Conservation (phyloP, 1,140 invertebrate species). For the Drosophila equinoxialis region DNA sequence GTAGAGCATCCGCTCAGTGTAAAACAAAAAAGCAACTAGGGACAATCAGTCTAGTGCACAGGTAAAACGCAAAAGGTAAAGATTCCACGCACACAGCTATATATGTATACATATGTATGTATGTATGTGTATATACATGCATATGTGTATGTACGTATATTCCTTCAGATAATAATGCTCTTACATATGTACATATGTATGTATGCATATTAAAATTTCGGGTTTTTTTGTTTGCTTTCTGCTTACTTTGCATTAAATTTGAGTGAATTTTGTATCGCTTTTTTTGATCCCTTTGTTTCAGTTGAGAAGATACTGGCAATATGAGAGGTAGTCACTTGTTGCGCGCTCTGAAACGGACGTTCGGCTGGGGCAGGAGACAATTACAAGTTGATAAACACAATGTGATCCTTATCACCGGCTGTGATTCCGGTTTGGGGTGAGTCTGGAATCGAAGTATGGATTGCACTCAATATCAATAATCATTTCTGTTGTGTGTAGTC, state of each 20-base stretch:
- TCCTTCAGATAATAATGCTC: no score
- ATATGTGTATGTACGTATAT: no score
- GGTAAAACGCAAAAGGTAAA: slow-evolving; percentile 45
- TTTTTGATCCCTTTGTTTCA: slow-evolving; percentile 45
- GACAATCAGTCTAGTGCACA: slow-evolving; percentile 55
- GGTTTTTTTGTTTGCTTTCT: slow-evolving; percentile 32
- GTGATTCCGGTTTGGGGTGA: slow-evolving; percentile 92
- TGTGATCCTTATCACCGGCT: slow-evolving; percentile 90
- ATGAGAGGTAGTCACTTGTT: slow-evolving; percentile 61
- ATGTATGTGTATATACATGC: no score
- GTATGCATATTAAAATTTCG: slow-evolving; percentile 38
- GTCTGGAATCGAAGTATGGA: slow-evolving; percentile 59
- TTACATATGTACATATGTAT: neutral
- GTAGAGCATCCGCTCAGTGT: neutral
- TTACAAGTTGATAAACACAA: slow-evolving; percentile 72
- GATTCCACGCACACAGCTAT: slow-evolving; percentile 16
- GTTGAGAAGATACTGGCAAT: slow-evolving; percentile 48
- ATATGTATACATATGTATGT: neutral
- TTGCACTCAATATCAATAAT: neutral
- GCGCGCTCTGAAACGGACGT: slow-evolving; percentile 47
- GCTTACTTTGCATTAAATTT: slow-evolving; percentile 52
- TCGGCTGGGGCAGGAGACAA: slow-evolving; percentile 57
- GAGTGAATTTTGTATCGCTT: slow-evolving; percentile 1
- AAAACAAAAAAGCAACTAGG: neutral
- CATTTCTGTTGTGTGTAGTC: slow-evolving; percentile 40